phyloP scores from a whole-genome alignment of 2,888 invertebrate species.

The Acrocyrtus sp. region DNA sequence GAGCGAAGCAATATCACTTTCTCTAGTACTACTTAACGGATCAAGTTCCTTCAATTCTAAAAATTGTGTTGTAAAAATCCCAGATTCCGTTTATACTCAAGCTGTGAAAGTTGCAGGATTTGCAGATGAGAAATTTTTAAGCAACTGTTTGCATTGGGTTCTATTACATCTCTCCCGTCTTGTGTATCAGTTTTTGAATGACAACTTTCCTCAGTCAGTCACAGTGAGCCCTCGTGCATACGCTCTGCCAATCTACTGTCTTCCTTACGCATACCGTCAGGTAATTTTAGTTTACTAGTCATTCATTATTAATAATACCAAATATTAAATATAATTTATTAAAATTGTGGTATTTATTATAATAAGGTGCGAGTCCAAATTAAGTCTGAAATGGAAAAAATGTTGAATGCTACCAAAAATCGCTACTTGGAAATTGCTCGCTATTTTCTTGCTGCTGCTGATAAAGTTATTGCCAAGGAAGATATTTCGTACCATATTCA shows the following conservation, averaged over 20 bases:
- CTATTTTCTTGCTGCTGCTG: not conserved
- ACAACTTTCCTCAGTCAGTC: not conserved
- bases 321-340: not conserved
- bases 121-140: constrained; percentile 54
- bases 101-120: constrained; percentile 13
- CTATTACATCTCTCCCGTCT: constrained; percentile 33
- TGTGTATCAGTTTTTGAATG: constrained; percentile 12
- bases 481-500: constrained; percentile 19
- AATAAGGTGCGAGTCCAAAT: too few relatives aligned
- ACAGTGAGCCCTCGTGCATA: not conserved
- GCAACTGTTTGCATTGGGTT: constrained; percentile 22
- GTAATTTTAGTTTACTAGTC: constrained; percentile 17
- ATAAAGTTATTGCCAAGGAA: constrained; percentile 2
- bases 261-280: constrained; percentile 33
- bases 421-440: too few relatives aligned
- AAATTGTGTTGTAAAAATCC: not conserved
- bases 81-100: constrained; percentile 5
- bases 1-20: constrained; percentile 33
- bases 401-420: too few relatives aligned
- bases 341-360: too few relatives aligned
- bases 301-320: not conserved
- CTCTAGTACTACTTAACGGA: constrained; percentile 22
- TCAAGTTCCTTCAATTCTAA: not conserved
- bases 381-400: too few relatives aligned
- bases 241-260: constrained; percentile 14